Conservation (phyloP, 2,888 invertebrate species). For the Villa cingulata region DNA sequence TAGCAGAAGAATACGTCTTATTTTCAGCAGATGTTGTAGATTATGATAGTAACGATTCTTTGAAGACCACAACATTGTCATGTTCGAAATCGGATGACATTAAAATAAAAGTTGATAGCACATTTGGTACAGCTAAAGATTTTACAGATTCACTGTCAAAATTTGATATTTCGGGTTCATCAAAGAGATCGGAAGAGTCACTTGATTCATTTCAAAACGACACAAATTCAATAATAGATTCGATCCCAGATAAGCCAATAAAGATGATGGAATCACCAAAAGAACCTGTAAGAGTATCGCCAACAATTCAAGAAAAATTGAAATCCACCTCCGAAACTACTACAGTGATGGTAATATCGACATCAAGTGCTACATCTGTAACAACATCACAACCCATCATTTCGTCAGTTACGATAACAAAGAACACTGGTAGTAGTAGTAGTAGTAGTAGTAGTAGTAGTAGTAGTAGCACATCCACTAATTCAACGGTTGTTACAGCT, state of each 20-base stretch:
- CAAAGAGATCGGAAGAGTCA: not conserved
- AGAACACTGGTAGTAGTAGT: constrained; percentile 50
- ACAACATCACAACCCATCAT: not conserved
- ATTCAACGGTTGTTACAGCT: not conserved
- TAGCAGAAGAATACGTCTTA: constrained; percentile 48
- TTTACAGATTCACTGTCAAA: not conserved
- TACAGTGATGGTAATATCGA: not conserved
- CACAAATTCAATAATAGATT: not conserved
- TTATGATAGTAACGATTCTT: constrained; percentile 36
- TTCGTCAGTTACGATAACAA: too few relatives aligned
- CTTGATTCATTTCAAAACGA: not conserved
- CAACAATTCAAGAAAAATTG: not conserved
- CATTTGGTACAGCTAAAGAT: not conserved
- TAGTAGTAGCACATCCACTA: not conserved
- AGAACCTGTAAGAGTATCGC: not conserved
- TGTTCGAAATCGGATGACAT: not conserved
- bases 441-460: constrained; percentile 37
- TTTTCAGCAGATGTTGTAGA: constrained; percentile 49
- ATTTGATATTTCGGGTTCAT: not conserved
- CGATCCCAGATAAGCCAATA: too few relatives aligned
- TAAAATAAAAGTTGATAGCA: not conserved
- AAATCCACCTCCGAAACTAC: not conserved
- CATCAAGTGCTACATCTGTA: not conserved
- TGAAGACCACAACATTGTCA: constrained; percentile 1
- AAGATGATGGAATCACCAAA: not conserved